Conservation (phyloP, 2,888 invertebrate species). For the Monoplex corrugatus region DNA sequence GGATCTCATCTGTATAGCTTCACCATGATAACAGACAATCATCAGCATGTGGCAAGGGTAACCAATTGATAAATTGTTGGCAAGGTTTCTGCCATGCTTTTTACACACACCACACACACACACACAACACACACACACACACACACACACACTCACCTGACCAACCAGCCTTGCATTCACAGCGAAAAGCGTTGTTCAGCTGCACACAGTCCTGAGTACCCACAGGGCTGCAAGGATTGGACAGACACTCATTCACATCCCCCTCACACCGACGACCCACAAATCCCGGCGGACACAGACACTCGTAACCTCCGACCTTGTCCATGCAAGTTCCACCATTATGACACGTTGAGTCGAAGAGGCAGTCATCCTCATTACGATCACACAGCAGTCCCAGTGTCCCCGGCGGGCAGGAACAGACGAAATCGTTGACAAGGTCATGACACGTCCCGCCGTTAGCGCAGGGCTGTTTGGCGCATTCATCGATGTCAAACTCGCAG, state of each 20-base stretch:
- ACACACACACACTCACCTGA: conserved; percentile 85
- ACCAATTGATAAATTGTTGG: too few relatives aligned
- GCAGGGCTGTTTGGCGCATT: conserved; percentile 93
- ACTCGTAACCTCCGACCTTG: conserved; percentile 93
- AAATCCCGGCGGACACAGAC: conserved; percentile 78
- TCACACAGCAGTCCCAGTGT: conserved; percentile 95
- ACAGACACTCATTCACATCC: conserved; percentile 97
- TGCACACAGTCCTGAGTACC: conserved; percentile 96
- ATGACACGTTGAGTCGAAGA: conserved; percentile 90
- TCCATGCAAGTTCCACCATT: conserved; percentile 97
- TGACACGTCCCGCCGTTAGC: conserved; percentile 97
- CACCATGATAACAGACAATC: too few relatives aligned
- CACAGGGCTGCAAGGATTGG: conserved; percentile 89
- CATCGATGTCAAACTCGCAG: conserved; percentile 96
- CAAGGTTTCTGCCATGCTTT: too few relatives aligned
- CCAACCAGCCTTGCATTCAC: conserved; percentile 95
- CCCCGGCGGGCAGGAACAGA: conserved; percentile 94
- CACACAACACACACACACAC: background rate
- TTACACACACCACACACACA: too few relatives aligned
- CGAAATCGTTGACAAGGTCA: conserved; percentile 86
- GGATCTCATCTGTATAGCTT: too few relatives aligned
- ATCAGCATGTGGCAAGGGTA: too few relatives aligned
- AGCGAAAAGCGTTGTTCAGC: conserved; percentile 94
- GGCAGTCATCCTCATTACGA: conserved; percentile 95
- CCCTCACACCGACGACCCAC: conserved; percentile 95